Evolutionary conservation across 2,113 vertebrate genomes (phyloP), one percentile per base, ranked within the genome.

Genomic region (Corythaixoides concolor): DNA sequence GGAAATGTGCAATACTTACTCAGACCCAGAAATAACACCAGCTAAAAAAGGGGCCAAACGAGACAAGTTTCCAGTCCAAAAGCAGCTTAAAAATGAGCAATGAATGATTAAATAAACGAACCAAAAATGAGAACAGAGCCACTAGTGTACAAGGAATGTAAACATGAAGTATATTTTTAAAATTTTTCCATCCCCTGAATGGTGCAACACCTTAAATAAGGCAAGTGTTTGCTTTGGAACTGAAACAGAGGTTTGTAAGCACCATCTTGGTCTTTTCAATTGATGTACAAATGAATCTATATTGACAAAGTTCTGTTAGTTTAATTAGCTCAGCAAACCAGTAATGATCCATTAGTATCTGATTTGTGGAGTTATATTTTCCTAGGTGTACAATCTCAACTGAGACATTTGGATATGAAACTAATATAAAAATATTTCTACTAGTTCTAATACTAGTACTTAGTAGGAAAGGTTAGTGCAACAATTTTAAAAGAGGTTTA

Each of bases 141-240:
- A 87, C 90, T 47, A 80, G 66, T 86, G 76, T 52, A 89, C 86
- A 95, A 98, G 84, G 97, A 98, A 98, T 98, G 97, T 94, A 98
- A 98, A 95, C 96, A 97, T 33, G n/a, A 94, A 84, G 59, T 85
- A 77, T 98, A 98, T 98, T 98, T 98, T 98, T 97, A 98, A 97
- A 97, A 75, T n/a, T 97, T 97, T 97, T 98, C 98, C 97, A 95
- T 94, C 35, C 76, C 37, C 43, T 58, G 69, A 91, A 75, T 83
- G 80, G 77, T 90, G 59, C 64, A 88, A 89, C 93, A 96, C 97
- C 94, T 97, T 96, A 89, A 94, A 88, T 88, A 92, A 86, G 35
- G 37, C 60, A 90, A 91, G 70, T 72, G 19, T 86, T 97, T 93
- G 35, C 24, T 94, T 90, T 94, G 69, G 64, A 85, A 45, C 23